Evolutionary conservation across 1,140 invertebrate genomes (phyloP).

Genomic region (Steinernema feltiae): DNA sequence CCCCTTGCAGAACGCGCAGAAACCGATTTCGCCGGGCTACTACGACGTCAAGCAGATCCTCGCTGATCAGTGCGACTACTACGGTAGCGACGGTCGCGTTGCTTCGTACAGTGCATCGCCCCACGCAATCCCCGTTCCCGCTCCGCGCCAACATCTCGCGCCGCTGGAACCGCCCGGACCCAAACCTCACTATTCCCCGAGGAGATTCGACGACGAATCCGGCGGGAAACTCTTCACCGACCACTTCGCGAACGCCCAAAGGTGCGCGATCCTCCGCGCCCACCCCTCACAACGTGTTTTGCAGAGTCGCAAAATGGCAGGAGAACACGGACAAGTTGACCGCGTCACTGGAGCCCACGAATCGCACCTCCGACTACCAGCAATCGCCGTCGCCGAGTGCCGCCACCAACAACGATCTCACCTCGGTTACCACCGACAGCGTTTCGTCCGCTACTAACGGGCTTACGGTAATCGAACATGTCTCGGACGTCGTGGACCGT

Average conservation of each 20-base stretch:
- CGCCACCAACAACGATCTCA: constrained; percentile 34
- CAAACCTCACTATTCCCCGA: constrained; percentile 11
- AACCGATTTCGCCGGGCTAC: constrained; percentile 27
- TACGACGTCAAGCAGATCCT: constrained; percentile 51
- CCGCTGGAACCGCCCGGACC: constrained; percentile 14
- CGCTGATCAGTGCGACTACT: constrained; percentile 33
- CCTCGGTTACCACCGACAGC: constrained; percentile 58
- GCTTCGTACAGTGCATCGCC: constrained; percentile 30
- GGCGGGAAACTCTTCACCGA: constrained; percentile 11
- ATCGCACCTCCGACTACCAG: constrained; percentile 62
- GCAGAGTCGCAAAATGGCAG: constrained; percentile 52
- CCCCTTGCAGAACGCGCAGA: constrained; percentile 16
- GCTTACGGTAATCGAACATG: constrained; percentile 60
- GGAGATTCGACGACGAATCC: constrained; percentile 21
- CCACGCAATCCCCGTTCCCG: constrained; percentile 15
- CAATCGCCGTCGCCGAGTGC: constrained; percentile 19
- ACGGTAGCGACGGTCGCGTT: constrained; percentile 12
- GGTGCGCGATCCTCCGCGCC: background rate
- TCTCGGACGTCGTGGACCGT: constrained; percentile 70
- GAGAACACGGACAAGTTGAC: constrained; percentile 62
- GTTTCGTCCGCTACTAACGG: constrained; percentile 42
- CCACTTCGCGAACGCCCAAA: constrained; percentile 12
- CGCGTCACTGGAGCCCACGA: constrained; percentile 60
- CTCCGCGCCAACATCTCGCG: background rate
- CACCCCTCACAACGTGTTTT: background rate